A percentile compares a stretch with the other conserved stretches of the same genome.
phyloP scores from a whole-genome alignment of 2,113 vertebrate species.

The Gavialis gangeticus region DNA sequence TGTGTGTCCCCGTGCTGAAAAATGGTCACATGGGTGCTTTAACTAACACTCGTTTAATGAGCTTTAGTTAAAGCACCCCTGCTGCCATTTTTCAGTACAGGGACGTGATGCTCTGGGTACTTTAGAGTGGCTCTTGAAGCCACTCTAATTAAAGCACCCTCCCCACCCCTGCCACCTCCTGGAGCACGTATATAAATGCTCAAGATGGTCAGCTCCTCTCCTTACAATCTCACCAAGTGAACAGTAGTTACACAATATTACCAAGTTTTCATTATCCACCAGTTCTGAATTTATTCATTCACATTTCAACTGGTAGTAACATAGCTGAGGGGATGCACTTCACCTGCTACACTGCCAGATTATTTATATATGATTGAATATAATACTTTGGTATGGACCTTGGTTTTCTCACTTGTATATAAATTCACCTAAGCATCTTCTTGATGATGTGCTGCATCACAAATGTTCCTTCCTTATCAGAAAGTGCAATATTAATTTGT shows the following conservation, averaged over 20 bases:
- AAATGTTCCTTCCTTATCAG: not conserved
- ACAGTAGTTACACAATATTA: not conserved
- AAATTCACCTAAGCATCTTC: not conserved
- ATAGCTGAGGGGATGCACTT: not conserved
- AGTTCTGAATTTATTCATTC: not conserved
- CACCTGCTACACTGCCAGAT: not conserved
- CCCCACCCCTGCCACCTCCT: no score
- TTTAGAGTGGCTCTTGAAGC: no score
- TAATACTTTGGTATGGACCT: not conserved
- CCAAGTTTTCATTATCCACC: not conserved
- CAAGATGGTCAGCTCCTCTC: conserved; percentile 1
- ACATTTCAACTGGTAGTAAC: not conserved
- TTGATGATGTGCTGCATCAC: not conserved
- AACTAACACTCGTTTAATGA: no score
- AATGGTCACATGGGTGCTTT: no score
- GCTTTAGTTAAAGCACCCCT: no score
- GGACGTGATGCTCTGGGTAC: no score
- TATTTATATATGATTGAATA: not conserved
- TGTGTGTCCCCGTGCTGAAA: no score
- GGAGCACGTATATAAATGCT: no score
- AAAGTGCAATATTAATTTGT: not conserved
- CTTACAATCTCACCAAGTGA: not conserved
- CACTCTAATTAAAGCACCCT: no score
- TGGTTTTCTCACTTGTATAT: not conserved
- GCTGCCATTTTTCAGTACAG: no score